These are phyloP conservation scores for Caenorhabditis zanzibari DNA, from an alignment of 2,888 invertebrate species.

Conservation along the genomic window DNA sequence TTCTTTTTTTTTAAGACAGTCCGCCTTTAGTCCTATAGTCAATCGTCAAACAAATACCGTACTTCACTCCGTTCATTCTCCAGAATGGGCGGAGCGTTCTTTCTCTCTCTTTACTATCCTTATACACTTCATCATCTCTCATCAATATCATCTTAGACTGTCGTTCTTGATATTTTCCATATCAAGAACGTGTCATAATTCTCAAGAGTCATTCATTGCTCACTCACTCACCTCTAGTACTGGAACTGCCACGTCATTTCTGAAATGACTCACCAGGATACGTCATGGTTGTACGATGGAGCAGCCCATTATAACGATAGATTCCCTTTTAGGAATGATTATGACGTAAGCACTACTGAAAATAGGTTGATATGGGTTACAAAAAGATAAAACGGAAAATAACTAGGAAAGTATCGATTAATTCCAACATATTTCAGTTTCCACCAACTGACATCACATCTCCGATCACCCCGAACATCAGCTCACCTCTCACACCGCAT, in stretches of 20 bases:
- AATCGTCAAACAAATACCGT: constrained; percentile 64
- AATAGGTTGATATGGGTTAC: background rate
- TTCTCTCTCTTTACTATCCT: constrained; percentile 31
- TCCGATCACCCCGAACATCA: constrained; percentile 51
- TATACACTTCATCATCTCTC: constrained; percentile 53
- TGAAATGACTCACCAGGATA: constrained; percentile 45
- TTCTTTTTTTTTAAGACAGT: constrained; percentile 11
- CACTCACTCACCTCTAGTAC: constrained; percentile 14
- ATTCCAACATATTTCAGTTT: constrained; percentile 46
- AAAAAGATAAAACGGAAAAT: background rate
- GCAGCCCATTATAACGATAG: constrained; percentile 27
- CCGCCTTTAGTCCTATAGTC: constrained; percentile 51
- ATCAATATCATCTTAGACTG: constrained; percentile 22
- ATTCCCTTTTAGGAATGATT: constrained; percentile 12
- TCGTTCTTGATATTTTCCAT: constrained; percentile 9
- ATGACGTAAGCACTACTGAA: constrained; percentile 16
- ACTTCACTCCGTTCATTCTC: constrained; percentile 46
- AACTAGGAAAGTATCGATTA: background rate
- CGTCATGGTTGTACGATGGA: constrained; percentile 38
- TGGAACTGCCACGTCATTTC: constrained; percentile 42
- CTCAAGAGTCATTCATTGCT: constrained; percentile 32
- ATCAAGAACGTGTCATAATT: constrained; percentile 14
- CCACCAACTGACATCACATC: constrained; percentile 50
- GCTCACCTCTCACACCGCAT: constrained; percentile 52
- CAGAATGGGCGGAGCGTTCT: constrained; percentile 43